Evolutionary conservation across 1,140 invertebrate genomes (phyloP).

Genomic region (Drosophila santomea): DNA sequence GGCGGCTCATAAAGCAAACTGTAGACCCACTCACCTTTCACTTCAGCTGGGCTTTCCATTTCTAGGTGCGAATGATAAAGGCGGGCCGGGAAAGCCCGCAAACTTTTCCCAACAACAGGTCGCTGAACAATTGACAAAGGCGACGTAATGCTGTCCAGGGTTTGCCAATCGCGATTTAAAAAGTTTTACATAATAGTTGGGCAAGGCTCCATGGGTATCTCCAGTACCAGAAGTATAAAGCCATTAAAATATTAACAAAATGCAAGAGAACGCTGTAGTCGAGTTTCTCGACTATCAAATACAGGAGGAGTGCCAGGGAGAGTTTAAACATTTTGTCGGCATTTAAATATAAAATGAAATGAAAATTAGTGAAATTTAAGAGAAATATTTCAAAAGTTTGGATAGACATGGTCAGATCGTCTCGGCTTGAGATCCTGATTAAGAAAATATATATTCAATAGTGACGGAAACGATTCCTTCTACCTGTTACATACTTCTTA

Average conservation of each 20-base stretch:
- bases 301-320: no score
- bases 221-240: constrained; percentile 9
- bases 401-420: no score
- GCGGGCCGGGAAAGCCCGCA: constrained; percentile 18
- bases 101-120: constrained; percentile 63
- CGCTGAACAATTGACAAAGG: constrained; percentile 72
- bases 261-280: neutral
- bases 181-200: constrained; percentile 72
- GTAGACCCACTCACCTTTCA: constrained; percentile 36
- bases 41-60: constrained; percentile 31
- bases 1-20: constrained; percentile 45
- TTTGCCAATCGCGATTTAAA: constrained; percentile 62
- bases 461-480: no score
- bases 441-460: no score
- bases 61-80: constrained; percentile 38
- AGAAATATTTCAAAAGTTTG: no score
- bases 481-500: no score
- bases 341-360: no score
- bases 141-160: constrained; percentile 25
- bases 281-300: no score
- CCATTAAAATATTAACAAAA: neutral
- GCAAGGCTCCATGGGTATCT: constrained; percentile 36
- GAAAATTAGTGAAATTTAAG: no score
- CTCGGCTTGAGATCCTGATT: no score
- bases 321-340: no score